phyloP scores from a whole-genome alignment of 1,140 invertebrate genomes.

The Oppia nitens region DNA sequence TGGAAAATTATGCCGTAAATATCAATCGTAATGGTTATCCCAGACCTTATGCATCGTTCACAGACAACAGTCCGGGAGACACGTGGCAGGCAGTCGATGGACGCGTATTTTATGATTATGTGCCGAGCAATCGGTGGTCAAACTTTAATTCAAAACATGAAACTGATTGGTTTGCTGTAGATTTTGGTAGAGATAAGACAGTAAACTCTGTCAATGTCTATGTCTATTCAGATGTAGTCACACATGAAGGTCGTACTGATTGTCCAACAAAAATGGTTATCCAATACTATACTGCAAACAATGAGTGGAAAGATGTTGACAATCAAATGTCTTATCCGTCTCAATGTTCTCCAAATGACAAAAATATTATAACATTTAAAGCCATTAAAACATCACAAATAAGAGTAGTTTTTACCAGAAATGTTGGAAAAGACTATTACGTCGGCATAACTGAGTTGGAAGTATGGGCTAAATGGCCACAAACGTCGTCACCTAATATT shows the following conservation, averaged over 20 bases:
- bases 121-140: background rate
- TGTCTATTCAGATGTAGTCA: background rate
- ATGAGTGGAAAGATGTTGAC: background rate
- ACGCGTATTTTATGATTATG: background rate
- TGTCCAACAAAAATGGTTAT: background rate
- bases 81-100: background rate
- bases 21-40: background rate
- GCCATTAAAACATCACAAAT: background rate
- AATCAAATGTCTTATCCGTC: background rate
- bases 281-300: background rate
- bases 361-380: background rate
- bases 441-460: background rate
- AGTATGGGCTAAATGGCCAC: background rate
- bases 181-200: background rate
- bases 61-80: background rate
- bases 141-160: background rate
- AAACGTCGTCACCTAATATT: background rate
- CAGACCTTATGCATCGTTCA: background rate
- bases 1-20: background rate
- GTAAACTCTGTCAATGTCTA: background rate
- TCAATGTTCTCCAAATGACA: background rate
- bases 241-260: background rate
- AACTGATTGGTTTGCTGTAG: background rate
- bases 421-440: background rate
- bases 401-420: background rate